Percentiles rank a stretch among this genome's conserved stretches.
Evolutionary conservation across 2,888 invertebrate genomes (phyloP).

Genomic region (Eurytoma californica): DNA sequence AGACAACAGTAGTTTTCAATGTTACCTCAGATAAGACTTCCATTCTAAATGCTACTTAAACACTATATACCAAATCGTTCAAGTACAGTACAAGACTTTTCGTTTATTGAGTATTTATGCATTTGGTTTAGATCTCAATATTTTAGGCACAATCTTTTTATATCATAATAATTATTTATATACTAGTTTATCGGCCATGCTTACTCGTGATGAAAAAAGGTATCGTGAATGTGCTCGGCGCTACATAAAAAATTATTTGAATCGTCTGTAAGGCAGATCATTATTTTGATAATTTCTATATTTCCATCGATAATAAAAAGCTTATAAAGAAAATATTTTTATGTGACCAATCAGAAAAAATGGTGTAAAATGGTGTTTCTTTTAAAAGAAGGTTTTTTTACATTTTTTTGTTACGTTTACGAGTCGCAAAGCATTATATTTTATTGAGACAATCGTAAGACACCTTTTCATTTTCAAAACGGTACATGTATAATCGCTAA

Average conservation of each 20-base stretch:
- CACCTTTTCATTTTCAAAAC: slow-evolving; percentile 11
- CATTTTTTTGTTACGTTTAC: too few relatives aligned
- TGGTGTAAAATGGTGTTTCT: too few relatives aligned
- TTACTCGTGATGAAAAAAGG: slow-evolving; percentile 17
- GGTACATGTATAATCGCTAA: slow-evolving; percentile 37
- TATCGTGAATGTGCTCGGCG: background rate
- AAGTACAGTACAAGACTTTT: slow-evolving; percentile 49
- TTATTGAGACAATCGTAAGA: background rate
- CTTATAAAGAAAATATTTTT: too few relatives aligned
- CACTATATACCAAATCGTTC: slow-evolving; percentile 29
- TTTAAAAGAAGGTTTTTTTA: too few relatives aligned
- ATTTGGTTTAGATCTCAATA: slow-evolving; percentile 59
- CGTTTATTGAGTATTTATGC: slow-evolving; percentile 47
- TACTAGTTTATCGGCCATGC: slow-evolving; percentile 48
- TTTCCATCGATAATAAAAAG: too few relatives aligned
- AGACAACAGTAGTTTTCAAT: slow-evolving; percentile 39
- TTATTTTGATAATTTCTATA: too few relatives aligned
- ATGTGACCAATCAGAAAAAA: too few relatives aligned
- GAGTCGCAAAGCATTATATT: too few relatives aligned
- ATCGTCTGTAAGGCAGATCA: too few relatives aligned
- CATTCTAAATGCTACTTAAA: slow-evolving; percentile 37
- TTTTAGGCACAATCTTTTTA: slow-evolving; percentile 66
- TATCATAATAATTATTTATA: slow-evolving; percentile 58
- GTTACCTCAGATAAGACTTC: slow-evolving; percentile 36
- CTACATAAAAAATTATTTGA: too few relatives aligned